Evolutionary conservation across 92 coral and sea anemone genomes (phyloP).

Genomic region (Siderastrea radians): DNA sequence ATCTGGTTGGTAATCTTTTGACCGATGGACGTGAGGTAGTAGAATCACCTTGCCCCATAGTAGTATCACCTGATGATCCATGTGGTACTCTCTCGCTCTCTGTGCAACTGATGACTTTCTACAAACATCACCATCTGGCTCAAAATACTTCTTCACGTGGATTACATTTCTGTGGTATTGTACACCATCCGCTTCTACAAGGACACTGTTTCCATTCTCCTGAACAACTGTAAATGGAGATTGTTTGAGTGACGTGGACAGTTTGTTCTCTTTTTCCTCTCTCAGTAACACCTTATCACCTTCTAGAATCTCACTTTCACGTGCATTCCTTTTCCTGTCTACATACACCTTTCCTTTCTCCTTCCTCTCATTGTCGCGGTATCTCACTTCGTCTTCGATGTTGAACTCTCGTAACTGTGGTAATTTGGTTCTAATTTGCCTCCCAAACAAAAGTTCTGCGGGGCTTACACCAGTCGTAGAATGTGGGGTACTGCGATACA

Average conservation of each 20-base stretch:
- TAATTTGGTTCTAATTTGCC: background rate
- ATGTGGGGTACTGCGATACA: constrained; percentile 18
- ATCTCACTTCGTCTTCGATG: constrained; percentile 17
- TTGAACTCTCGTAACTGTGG: background rate
- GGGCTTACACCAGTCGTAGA: constrained; percentile 7
- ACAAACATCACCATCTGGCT: constrained; percentile 40
- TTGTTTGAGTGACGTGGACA: background rate
- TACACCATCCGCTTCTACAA: constrained; percentile 19
- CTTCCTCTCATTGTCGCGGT: constrained; percentile 31
- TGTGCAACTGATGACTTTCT: background rate
- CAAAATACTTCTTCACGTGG: background rate
- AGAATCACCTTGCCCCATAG: background rate
- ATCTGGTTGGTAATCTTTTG: constrained; percentile 8
- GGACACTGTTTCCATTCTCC: constrained; percentile 28
- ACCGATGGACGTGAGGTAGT: constrained; percentile 3
- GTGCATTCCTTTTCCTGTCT: constrained; percentile 23
- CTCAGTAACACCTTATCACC: constrained; percentile 32
- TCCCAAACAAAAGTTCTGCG: background rate
- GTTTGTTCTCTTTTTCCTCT: constrained; percentile 24
- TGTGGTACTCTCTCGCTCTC: background rate
- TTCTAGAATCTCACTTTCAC: constrained; percentile 13
- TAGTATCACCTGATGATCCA: constrained; percentile 21
- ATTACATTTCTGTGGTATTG: constrained; percentile 9
- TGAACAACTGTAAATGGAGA: constrained; percentile 30
- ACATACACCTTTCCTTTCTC: constrained; percentile 34